phyloP scores from a whole-genome alignment of 2,888 invertebrate species.

The Diarsia brunnea region DNA sequence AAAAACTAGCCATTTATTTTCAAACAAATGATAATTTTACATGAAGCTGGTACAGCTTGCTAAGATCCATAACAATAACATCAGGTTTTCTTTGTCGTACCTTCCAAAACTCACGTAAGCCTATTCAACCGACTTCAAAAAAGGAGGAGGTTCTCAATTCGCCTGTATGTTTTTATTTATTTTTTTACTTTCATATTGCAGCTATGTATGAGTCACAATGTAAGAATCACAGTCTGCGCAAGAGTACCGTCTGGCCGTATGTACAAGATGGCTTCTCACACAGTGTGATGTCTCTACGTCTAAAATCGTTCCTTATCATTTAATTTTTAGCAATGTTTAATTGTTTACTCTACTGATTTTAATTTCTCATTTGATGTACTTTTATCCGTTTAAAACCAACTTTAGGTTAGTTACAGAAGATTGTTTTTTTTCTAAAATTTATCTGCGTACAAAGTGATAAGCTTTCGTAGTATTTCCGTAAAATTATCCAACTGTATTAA shows the following conservation, averaged over 20 bases:
- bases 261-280: neutral
- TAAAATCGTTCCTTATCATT: too few relatives aligned
- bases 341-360: neutral
- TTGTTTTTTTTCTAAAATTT: too few relatives aligned
- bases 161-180: too few relatives aligned
- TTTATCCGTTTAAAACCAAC: neutral
- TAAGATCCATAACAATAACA: neutral
- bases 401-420: neutral
- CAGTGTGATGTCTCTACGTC: too few relatives aligned
- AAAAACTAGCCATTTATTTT: neutral
- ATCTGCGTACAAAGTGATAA: too few relatives aligned
- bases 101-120: neutral
- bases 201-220: neutral
- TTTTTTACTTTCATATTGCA: neutral
- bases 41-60: too few relatives aligned
- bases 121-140: too few relatives aligned
- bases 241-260: too few relatives aligned
- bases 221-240: neutral
- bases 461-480: too few relatives aligned
- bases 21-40: too few relatives aligned
- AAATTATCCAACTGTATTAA: too few relatives aligned
- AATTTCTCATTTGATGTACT: neutral
- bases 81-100: neutral
- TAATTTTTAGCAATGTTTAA: constrained; percentile 12
- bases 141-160: too few relatives aligned